Evolutionary conservation across 2,888 invertebrate genomes (phyloP), one percentile per base, ranked within the genome.

Genomic region (Tipula lateralis): DNA sequence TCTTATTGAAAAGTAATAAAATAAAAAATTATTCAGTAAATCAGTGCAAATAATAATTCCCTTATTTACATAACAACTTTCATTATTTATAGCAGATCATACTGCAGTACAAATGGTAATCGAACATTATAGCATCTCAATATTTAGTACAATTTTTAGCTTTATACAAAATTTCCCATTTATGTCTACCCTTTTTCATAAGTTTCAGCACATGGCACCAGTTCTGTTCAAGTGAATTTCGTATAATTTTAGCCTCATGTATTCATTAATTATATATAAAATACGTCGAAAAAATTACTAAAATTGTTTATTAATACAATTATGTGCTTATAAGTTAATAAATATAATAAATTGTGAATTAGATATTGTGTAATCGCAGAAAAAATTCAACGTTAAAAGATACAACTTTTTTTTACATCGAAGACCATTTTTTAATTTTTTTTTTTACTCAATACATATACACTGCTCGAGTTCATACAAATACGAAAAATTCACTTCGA

Each of bases 181-280:
- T 7, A 16, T 82, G 82, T 30, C 82, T 82, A 82, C 82, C 82
- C 82, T 82, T 82, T 82, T 82, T 82, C 82, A 82, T 82, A 82
- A 82, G 32, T 82, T 82, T 30, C 32, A 82, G 82, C 85, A 85
- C 85, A 85, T 85, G 85, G 86, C 85, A 82, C 80, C 16, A 80
- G 34, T 84, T 84, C 84, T 39, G 86, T 83, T 84, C 83, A 85
- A 84, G 50, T 83, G 39, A 66, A 83, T 85, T 84, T 83, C 66
- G 66, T 24, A 66, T 66, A 66, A 66, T 66, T 66, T 66, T 24
- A 66, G 66, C 85, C 85, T 83, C 84, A 86, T 85, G 86, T 86
- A 85, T 85, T 83, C 80, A 84, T 44, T 85, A 85, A 85, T 84
- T 84, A 39, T 85, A 19, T 85, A 84, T 84, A 86, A 86, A 86